Base-by-base conservation (phyloP, 37 sponge, comb jelly and placozoan species). In the Spongilla lacustris region DNA sequence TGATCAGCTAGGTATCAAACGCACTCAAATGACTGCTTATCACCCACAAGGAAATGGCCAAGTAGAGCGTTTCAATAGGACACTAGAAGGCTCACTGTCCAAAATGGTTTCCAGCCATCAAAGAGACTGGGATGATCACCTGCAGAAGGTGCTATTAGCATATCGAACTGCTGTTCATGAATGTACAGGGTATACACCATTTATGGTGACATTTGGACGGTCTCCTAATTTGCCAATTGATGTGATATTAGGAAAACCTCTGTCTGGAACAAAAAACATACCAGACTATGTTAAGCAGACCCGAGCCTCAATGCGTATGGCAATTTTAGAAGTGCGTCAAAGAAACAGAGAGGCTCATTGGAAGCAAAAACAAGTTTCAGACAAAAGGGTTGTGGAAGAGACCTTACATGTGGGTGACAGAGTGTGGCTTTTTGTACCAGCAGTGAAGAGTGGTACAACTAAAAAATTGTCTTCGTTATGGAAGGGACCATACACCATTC, bases 31-130 rank as follows among this genome's bases (percentile, higher is more conserved):
- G 12, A 35, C 84, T 74, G 84, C 84, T 30, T 84, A 84, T 68
- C 85, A 85, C 80, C 80, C 87, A 35, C 80, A 79, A 71, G 50
- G 87, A 4, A 86, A 86, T 38, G 87, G 71, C 28, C 87, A 86
- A 50, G 87, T 86, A 2, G 87, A 69, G 73, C 48, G 80, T 13
- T 81, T 81, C 13, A 85, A 85, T 71, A 50, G 71, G 50, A 85
- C 79, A 24, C 23, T 85, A 26, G 78, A 85, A 50, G 69, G 70
- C 19, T 77, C 77, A 69, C 48, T 85, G 48, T 30, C 86, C 24
- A 85, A 85, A 70, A 46, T 85, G 26, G 86, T 76, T 19, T 24
- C 48, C 31, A 70, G 35, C 37, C 50, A 85, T 67, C 86, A 85
- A 70, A 30, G 48, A 66, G 86, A 85, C 78, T 85, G 86, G 86